Evolutionary conservation across 2,797 vertebrate genomes (phyloP).

Genomic region (Tachyglossus aculeatus): DNA sequence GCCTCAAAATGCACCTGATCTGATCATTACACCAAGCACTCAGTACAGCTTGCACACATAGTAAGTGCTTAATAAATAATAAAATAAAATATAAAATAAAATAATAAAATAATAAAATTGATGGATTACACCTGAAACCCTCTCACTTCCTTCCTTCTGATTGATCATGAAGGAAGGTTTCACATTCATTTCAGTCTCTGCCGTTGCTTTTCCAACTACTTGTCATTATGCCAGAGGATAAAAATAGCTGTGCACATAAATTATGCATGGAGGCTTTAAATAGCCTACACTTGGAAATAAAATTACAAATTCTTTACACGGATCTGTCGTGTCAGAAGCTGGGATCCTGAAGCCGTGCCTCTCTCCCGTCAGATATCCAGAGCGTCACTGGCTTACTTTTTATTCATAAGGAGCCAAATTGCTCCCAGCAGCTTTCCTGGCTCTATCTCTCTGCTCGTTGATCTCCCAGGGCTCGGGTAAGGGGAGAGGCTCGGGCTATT

Average conservation of each 20-base stretch:
- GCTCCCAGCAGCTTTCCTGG: too few species aligned
- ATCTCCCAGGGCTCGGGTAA: too few species aligned
- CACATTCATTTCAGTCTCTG: constrained; percentile 10
- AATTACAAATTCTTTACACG: background rate
- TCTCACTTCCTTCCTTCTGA: background rate
- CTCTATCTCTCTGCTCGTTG: too few species aligned
- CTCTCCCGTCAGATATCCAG: background rate
- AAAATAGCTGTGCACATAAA: constrained; percentile 55
- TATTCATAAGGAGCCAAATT: background rate
- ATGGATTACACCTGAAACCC: background rate
- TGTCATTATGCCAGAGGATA: constrained; percentile 17
- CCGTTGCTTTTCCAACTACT: constrained; percentile 15
- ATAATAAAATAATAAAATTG: too few species aligned
- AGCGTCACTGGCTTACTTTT: background rate
- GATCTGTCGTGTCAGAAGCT: constrained; percentile 16
- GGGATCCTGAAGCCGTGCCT: constrained; percentile 2
- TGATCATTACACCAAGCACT: too few species aligned
- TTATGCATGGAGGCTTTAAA: constrained; percentile 57
- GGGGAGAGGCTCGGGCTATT: too few species aligned
- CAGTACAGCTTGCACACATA: too few species aligned
- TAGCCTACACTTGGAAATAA: constrained; percentile 33
- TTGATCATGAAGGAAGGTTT: constrained; percentile 29
- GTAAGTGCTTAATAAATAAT: too few species aligned
- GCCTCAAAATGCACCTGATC: too few species aligned
- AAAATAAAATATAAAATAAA: too few species aligned